Evolutionary conservation across 2,888 invertebrate genomes (phyloP), one percentile per base, ranked within the genome.

Genomic region (Beris morrisii): DNA sequence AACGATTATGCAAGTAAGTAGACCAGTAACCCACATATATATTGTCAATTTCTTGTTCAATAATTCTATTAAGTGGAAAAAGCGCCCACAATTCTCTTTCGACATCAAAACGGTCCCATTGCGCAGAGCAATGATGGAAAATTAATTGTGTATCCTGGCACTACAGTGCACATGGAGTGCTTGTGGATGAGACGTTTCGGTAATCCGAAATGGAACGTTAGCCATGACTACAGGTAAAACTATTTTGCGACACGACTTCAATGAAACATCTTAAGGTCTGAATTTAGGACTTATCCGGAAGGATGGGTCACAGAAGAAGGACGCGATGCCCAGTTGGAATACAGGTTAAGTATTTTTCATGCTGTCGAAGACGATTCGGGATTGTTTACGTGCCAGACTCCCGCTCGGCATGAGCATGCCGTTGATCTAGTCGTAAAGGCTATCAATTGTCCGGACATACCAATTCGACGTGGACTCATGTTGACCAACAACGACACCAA

Each of bases 81-180:
- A 76, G 88, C 92, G 0, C 93, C 93, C 0, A 93, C 93, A 0
- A 90, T 93, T 70, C 81, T 93, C 56, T 92, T 93, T 78, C 84
- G 93, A 0, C 90, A 92, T 76, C 88, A 90, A 67, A 83, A 88
- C 48, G 93, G 93, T 0, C 92, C 93, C 0, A 93, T 93, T 64
- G 92, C 92, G 0, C 93, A 93, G 79, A 91, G 90, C 54, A 92
- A 91, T 72, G 92, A 93, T 73, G 93, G 93, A 1, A 90, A 90
- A 71, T 82, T 93, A 56, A 87, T 93, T 67, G 91, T 93, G 0
- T 93, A 92, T 79, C 93, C 93, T 0, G 93, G 93, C 0, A 90
- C 92, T 0, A 88, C 90, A 13, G 82, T 93, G 43, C 93, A 93
- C 75, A 91, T 93, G 90, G 93, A 93, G 78, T 93, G 93, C 72